Percentiles rank a stretch among this genome's conserved stretches.
phyloP scores from a whole-genome alignment of 1,140 invertebrate species.

The Lucilia cuprina region DNA sequence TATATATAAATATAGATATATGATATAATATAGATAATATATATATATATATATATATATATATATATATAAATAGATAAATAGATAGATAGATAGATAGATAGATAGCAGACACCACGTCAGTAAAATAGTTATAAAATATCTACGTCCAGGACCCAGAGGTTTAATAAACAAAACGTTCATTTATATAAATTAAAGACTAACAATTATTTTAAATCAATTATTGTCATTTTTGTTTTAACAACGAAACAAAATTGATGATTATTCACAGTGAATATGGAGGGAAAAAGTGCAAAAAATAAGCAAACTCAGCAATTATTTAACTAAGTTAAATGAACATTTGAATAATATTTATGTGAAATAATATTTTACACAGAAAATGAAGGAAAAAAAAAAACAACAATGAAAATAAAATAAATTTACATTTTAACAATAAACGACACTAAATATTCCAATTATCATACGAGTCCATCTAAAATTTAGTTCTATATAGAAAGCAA shows the following conservation, averaged over 20 bases:
- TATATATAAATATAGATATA: no score
- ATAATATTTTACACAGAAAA: background rate
- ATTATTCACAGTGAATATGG: background rate
- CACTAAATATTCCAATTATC: conserved; percentile 12
- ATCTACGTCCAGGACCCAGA: no score
- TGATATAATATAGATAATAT: no score
- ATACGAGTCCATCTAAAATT: background rate
- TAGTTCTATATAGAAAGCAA: background rate
- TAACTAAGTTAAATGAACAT: background rate
- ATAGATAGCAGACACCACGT: no score
- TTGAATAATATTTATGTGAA: background rate
- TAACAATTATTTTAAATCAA: no score
- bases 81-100: no score
- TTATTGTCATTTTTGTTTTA: no score
- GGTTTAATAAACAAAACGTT: no score
- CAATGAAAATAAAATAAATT: background rate
- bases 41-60: no score
- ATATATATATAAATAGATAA: no score
- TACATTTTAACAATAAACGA: conserved; percentile 3
- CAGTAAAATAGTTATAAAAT: no score
- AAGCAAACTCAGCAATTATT: background rate
- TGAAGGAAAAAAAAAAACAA: background rate
- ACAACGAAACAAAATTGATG: background rate
- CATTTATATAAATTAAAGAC: no score
- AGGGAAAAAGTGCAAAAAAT: background rate